Percentiles rank a stretch among this genome's conserved stretches.
phyloP scores from a whole-genome alignment of 1,140 invertebrate genomes.

The Mamestra configurata region DNA sequence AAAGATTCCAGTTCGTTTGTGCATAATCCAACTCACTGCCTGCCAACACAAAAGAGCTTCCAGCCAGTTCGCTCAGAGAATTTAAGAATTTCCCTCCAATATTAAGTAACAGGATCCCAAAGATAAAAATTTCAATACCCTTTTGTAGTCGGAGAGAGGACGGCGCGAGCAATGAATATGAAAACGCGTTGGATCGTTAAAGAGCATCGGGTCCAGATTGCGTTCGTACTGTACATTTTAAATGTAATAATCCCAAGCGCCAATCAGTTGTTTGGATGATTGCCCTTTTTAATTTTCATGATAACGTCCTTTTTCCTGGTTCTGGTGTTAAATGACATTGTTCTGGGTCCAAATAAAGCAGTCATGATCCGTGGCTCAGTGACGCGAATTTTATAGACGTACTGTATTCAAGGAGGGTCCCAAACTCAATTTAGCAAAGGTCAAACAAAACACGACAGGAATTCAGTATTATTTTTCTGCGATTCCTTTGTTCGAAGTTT shows the following conservation, averaged over 20 bases:
- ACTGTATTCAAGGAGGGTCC: neutral
- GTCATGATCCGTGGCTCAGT: constrained; percentile 39
- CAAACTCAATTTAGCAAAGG: constrained; percentile 29
- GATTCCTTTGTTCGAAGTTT: constrained; percentile 11
- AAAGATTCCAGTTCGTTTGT: constrained; percentile 1
- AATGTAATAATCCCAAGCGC: constrained; percentile 37
- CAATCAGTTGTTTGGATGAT: neutral
- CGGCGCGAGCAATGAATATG: constrained; percentile 59
- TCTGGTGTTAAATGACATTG: neutral
- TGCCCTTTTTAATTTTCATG: neutral
- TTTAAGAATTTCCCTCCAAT: constrained; percentile 26
- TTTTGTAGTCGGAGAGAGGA: constrained; percentile 36
- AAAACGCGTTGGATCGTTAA: constrained; percentile 58
- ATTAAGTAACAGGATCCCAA: constrained; percentile 31
- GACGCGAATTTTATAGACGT: constrained; percentile 23
- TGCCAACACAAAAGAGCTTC: constrained; percentile 4
- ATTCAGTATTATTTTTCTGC: constrained; percentile 19
- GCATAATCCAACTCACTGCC: neutral
- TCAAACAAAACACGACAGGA: constrained; percentile 38
- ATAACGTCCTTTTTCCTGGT: neutral
- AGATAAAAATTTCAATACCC: constrained; percentile 57
- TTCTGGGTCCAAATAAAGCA: constrained; percentile 21
- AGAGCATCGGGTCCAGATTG: constrained; percentile 54
- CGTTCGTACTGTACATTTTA: constrained; percentile 55
- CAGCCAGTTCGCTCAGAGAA: neutral